Evolutionary conservation across 2,797 vertebrate species (phyloP), one percentile per base, ranked within the genome.

Genomic region (Catharus ustulatus): DNA sequence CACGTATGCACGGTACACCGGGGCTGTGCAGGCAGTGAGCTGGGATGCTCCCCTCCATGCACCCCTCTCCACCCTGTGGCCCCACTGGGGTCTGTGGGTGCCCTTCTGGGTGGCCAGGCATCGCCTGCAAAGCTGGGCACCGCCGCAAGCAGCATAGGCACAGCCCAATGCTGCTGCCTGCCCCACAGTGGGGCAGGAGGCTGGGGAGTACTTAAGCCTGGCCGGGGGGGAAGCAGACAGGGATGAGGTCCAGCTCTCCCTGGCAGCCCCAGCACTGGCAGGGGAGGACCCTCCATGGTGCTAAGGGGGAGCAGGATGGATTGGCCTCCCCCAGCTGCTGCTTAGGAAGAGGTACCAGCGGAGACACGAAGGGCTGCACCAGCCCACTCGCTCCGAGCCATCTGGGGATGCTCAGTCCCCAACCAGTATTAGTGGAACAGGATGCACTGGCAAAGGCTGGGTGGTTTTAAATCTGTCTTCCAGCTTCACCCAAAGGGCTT

Each of bases 381-480:
- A 90, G 94, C 87, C 62, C 36, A 1, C 80, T 95, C 0, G 15
- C 94, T 94, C 91, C 45, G 8, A 95, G 89, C 94, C 89, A 72
- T 77, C 45, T 5, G 43, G 85, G 91, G 90, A 94, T 6, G 1
- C 43, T 57, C 1, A 2, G 68, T 95, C 82, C 91, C 87, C 76
- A 67, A 64, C 13, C 91, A 94, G 89, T 96, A 94, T 96, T 96
- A 92, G 82, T 54, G 87, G 82, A 79, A 95, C 64, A 78, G 89
- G 91, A 87, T 78, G 75, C 79, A 74, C 94, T 80, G 84, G 94
- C 84, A 86, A 87, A 94, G 42, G 69, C 79, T 2, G 2, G 49
- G 87, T 4, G 0, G 72, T 85, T 78, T 87, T 57, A 79, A 91
- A 87, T 87, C 63, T 90, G 96, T 96, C 96, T 96, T 96, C 96